These are phyloP conservation scores for Damaliscus lunatus DNA, from an alignment of 2,113 vertebrate species.

Conservation along the genomic window DNA sequence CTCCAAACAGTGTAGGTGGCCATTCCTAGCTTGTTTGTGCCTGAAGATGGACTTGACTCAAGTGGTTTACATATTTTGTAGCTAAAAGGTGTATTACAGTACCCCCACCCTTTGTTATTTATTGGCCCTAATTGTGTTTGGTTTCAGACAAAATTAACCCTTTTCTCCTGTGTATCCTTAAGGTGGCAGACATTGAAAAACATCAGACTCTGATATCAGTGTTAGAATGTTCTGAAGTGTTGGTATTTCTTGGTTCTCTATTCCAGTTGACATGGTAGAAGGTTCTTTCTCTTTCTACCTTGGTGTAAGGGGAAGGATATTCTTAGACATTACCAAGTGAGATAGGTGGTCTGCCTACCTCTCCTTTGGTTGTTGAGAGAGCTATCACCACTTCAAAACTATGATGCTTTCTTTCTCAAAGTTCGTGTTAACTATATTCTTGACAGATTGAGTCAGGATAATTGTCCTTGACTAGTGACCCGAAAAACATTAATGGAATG, in stretches of 20 bases:
- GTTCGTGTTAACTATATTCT: background rate
- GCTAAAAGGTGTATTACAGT: background rate
- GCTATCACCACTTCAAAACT: background rate
- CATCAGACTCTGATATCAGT: background rate
- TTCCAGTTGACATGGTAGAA: background rate
- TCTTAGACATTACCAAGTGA: background rate
- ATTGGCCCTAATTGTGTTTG: slow-evolving; percentile 25
- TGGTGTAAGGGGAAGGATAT: background rate
- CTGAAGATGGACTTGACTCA: slow-evolving; percentile 45
- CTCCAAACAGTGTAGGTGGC: slow-evolving; percentile 21
- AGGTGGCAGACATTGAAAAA: slow-evolving; percentile 1
- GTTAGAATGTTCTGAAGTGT: background rate
- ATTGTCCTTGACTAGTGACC: background rate
- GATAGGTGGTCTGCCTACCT: background rate
- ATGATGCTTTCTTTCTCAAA: background rate
- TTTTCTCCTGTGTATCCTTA: background rate
- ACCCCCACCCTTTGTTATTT: slow-evolving; percentile 1
- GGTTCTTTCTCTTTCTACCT: background rate
- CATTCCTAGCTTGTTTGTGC: slow-evolving; percentile 32
- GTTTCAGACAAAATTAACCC: background rate
- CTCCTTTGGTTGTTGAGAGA: background rate
- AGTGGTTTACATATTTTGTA: slow-evolving; percentile 43
- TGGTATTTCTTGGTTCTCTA: background rate
- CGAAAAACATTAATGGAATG: background rate
- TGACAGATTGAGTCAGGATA: background rate